These are phyloP conservation scores for Drosophila nannoptera DNA, from an alignment of 1,140 invertebrate species.

Conservation along the genomic window DNA sequence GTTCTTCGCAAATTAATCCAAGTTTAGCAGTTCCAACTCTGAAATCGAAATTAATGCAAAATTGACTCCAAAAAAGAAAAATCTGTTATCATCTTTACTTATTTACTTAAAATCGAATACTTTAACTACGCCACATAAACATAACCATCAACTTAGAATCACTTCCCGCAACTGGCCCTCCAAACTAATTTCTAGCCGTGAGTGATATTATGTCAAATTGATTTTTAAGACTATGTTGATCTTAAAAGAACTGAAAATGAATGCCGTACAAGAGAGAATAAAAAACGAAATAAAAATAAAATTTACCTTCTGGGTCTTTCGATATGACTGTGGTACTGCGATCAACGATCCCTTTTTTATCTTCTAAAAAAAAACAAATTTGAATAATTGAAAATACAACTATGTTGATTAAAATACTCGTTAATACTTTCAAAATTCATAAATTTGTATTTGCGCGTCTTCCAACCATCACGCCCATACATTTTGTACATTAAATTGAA, in stretches of 20 bases:
- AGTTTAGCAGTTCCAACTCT: slow-evolving; percentile 51
- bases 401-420: slow-evolving; percentile 30
- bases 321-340: slow-evolving; percentile 95
- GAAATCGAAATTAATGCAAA: slow-evolving; percentile 51
- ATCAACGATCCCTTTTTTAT: slow-evolving; percentile 94
- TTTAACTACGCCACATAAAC: too few relatives aligned
- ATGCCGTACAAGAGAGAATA: neutral
- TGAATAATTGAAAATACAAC: slow-evolving; percentile 52
- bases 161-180: too few relatives aligned
- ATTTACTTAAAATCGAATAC: too few relatives aligned
- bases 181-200: too few relatives aligned
- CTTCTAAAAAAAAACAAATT: slow-evolving; percentile 81
- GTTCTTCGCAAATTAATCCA: slow-evolving; percentile 39
- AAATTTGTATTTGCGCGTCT: slow-evolving; percentile 4
- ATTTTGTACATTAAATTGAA: too few relatives aligned
- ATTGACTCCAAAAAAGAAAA: neutral
- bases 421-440: slow-evolving; percentile 10
- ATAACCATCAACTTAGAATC: too few relatives aligned
- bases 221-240: neutral
- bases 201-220: too few relatives aligned
- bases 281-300: neutral
- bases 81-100: too few relatives aligned
- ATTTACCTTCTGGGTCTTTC: slow-evolving; percentile 90
- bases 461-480: too few relatives aligned
- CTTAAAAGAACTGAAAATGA: neutral